Evolutionary conservation across 2,797 vertebrate genomes (phyloP).

Genomic region (Buphagus erythrorhynchus): DNA sequence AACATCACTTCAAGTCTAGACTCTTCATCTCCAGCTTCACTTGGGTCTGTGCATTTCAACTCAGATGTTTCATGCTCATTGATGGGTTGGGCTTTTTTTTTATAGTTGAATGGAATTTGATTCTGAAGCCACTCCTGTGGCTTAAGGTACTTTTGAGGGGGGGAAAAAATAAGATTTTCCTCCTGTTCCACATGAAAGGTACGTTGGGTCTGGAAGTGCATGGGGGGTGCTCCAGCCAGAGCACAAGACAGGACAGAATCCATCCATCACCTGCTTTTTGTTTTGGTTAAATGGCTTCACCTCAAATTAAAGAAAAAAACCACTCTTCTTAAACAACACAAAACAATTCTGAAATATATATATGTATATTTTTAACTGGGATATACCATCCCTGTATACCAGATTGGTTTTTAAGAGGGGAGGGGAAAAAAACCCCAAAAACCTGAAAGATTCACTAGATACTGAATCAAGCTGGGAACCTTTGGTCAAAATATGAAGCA

Average conservation of each 20-base stretch:
- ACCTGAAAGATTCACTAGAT: background rate
- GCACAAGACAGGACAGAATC: background rate
- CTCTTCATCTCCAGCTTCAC: constrained; percentile 55
- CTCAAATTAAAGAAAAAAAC: background rate
- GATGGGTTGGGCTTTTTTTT: background rate
- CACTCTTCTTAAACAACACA: background rate
- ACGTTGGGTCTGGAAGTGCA: background rate
- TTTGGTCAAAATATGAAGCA: background rate
- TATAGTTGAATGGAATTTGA: constrained; percentile 14
- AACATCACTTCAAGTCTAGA: constrained; percentile 29
- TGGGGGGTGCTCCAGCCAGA: background rate
- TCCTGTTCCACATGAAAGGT: background rate
- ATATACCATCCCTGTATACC: background rate
- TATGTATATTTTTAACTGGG: background rate
- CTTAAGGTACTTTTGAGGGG: background rate
- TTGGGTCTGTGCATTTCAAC: constrained; percentile 49
- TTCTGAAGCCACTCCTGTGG: background rate
- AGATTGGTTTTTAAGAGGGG: background rate
- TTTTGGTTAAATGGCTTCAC: constrained; percentile 35
- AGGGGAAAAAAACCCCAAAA: background rate
- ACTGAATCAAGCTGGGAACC: background rate
- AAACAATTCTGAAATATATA: background rate
- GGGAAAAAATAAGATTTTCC: background rate
- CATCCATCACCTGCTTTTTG: constrained; percentile 37
- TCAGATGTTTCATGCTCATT: constrained; percentile 48